Evolutionary conservation across 1,140 invertebrate genomes (phyloP).

Genomic region (Vollenhovia emeryi): DNA sequence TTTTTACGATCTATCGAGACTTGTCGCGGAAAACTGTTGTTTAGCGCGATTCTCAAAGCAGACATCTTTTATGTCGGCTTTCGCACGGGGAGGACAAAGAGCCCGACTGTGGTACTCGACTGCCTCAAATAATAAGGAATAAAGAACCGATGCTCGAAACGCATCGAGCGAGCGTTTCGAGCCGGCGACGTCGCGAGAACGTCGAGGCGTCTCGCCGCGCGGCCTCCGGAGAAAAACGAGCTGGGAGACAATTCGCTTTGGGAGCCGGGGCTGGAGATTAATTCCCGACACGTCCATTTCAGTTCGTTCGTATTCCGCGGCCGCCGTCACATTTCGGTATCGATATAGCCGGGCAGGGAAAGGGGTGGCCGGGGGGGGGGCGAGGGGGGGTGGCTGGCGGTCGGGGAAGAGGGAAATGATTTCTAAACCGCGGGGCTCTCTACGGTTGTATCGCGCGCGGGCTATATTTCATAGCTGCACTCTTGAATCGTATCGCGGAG

Average conservation of each 20-base stretch:
- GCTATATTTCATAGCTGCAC: constrained; percentile 46
- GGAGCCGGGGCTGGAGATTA: constrained; percentile 7
- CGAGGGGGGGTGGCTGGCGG: too few species aligned
- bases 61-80: neutral
- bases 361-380: neutral
- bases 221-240: neutral
- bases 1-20: too few species aligned
- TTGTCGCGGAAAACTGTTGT: neutral
- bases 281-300: constrained; percentile 53
- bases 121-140: neutral
- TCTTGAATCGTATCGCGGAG: constrained; percentile 46
- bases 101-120: neutral
- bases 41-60: too few species aligned
- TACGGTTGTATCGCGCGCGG: constrained; percentile 14
- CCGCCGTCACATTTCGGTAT: constrained; percentile 46
- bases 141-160: neutral
- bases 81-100: neutral
- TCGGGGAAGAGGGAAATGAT: constrained; percentile 34
- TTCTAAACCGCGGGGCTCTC: constrained; percentile 44
- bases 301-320: constrained; percentile 49
- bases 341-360: constrained; percentile 17
- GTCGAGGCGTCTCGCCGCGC: neutral
- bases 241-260: constrained; percentile 46
- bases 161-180: neutral
- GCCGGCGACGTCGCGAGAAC: neutral